Base-by-base conservation (phyloP, 1,140 invertebrate genomes). In the Macrosteles quadrilineatus region DNA sequence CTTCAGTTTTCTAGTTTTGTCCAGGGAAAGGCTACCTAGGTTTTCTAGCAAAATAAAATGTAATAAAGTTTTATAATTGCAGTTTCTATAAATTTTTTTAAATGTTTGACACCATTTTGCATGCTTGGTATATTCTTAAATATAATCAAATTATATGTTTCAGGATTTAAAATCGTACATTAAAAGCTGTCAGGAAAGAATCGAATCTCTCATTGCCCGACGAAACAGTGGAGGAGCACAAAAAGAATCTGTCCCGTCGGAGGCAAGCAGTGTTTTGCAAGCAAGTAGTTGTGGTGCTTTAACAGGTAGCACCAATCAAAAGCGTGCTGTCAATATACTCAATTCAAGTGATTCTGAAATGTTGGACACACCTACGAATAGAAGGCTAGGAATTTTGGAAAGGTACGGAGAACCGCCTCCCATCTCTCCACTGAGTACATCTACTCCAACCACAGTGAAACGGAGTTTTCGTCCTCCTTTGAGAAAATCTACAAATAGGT, bases 141-240 rank as follows among this genome's bases (percentile, higher is more conserved):
- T n/a, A n/a, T n/a, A n/a, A n/a, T n/a, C n/a, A n/a, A n/a, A 19
- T 50, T 17, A 6, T 59, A 9, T 59, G 25, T 59, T 14, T 27
- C 25, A 59, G 55, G 55, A 59, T 59, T 30, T 29, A 30, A 25
- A 25, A 25, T 27, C 21, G n/a, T 59, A 59, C 25, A 25, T 25
- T 11, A 29, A 30, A 21, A 23, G 27, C 12, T 59, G 55, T 59
- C 21, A 21, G 27, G 25, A 59, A 30, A 59, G 55, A 23, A 27
- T 59, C 25, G 6, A 59, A 29, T 59, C 55, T 27, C 55, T 59
- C n/a, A 29, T 27, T 27, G 55, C 55, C 6, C 55, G n/a, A 25
- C 55, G 55, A 59, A 30, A 59, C 27, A 21, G 14, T 27, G 55
- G 23, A 6, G 55, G 55, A 29, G 3, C n/a, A 19, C 17, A 50